Percentiles rank a stretch among this genome's conserved stretches.
Conservation (phyloP, 2,797 vertebrate genomes). For the Tokudaia muenninki region DNA sequence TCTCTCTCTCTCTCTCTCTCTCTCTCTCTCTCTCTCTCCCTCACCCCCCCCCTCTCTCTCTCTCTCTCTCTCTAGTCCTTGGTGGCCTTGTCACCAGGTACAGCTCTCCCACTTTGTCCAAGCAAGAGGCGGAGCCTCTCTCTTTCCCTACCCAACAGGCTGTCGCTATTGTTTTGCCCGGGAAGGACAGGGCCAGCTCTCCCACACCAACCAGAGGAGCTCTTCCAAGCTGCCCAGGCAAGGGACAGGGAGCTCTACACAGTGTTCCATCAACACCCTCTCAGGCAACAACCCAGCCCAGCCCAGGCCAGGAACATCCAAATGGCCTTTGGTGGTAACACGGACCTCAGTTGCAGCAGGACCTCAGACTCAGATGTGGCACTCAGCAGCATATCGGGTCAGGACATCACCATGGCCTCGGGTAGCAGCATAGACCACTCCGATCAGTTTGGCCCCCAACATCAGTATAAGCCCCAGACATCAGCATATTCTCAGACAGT, state of each 20-base stretch:
- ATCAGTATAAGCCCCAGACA: background rate
- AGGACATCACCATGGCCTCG: background rate
- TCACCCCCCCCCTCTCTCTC: background rate
- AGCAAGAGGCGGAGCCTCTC: background rate
- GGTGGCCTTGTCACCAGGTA: background rate
- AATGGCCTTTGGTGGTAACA: background rate
- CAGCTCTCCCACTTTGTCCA: background rate
- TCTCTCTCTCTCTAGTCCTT: background rate
- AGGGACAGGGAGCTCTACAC: background rate
- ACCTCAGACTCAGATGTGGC: background rate
- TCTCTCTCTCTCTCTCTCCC: background rate
- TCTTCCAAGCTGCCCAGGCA: background rate
- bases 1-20: background rate
- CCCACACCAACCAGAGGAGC: background rate
- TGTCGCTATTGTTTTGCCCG: background rate
- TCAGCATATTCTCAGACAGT: background rate
- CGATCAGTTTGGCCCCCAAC: background rate
- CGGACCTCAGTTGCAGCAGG: background rate
- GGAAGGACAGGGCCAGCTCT: background rate
- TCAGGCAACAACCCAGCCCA: background rate
- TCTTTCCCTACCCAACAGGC: background rate
- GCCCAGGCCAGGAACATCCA: background rate
- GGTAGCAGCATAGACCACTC: background rate
- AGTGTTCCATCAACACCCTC: background rate
- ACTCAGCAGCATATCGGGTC: background rate